phyloP scores from a whole-genome alignment of 2,113 vertebrate genomes.

The Phyllostomus discolor region DNA sequence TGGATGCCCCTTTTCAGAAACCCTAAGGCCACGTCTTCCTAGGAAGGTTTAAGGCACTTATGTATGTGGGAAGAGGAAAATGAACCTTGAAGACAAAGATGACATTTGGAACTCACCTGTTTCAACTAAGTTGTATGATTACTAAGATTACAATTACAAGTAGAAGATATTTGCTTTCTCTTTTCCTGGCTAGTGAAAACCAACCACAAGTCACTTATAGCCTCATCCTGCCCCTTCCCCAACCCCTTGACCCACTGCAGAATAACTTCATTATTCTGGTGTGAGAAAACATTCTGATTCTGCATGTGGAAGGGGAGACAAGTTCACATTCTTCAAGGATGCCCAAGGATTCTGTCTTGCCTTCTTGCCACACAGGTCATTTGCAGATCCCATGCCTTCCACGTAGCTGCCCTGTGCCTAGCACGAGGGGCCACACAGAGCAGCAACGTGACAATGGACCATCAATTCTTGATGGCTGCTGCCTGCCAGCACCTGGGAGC shows the following conservation, averaged over 20 bases:
- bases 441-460: background rate
- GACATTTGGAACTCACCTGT: background rate
- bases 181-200: background rate
- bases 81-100: background rate
- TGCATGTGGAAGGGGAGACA: background rate
- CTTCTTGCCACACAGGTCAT: background rate
- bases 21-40: background rate
- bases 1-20: background rate
- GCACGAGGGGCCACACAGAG: background rate
- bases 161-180: background rate
- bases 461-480: background rate
- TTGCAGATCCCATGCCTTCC: background rate
- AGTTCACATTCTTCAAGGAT: background rate
- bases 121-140: background rate
- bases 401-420: background rate
- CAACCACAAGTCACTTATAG: background rate
- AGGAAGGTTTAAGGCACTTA: background rate
- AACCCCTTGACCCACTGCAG: background rate
- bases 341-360: background rate
- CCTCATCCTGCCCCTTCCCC: accelerated
- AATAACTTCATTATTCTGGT: background rate
- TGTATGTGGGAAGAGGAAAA: background rate
- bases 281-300: background rate
- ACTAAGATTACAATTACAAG: background rate
- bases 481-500: background rate